Base-by-base conservation (phyloP, 2,888 invertebrate genomes). In the Drosophila koepferae region DNA sequence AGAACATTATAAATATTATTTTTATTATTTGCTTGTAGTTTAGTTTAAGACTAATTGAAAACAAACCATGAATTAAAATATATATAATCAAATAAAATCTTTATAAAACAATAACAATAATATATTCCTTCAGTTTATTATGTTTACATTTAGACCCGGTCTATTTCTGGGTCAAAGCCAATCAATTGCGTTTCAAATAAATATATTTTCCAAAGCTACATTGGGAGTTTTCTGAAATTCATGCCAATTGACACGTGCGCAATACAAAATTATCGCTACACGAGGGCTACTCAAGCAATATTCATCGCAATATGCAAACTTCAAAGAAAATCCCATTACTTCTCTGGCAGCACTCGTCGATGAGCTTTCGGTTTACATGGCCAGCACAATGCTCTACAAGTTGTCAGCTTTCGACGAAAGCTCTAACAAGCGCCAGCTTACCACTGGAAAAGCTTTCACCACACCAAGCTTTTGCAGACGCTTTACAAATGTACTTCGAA, bases 131-230 rank as follows among this genome's bases (percentile, higher is more conserved):
- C 6, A 46, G 12, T 23, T 44, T 41, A 56, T 16, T 28, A 41
- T 62, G 23, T 28, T 36, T 41, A 63, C 55, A 3, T 36, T 16
- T 20, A 23, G 31, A 54, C 7, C 14, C 31, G 9, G 10, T 36
- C 44, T 44, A 2, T 10, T 46, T 72, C 53, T 80, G 58, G 77
- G 72, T 69, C 82, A 80, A 55, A 64, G 18, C 14, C 66, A 38
- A 49, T 53, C 18, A 69, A 82, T 71, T 74, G 71, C 80, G 82
- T 82, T 75, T 69, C 28, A 72, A 74, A 76, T 31, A 80, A 80
- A 55, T 80, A 70, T 66, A 63, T 81, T 75, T 68, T 69, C 54
- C 59, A 46, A 81, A 73, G 72, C 66, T 72, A 16, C 1, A 20
- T 56, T 63, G 8, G 38, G 36, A 55, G 63, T 70, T 74, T 65